Evolutionary conservation across 2,113 vertebrate species (phyloP).

Genomic region (Grammomys dolichurus): DNA sequence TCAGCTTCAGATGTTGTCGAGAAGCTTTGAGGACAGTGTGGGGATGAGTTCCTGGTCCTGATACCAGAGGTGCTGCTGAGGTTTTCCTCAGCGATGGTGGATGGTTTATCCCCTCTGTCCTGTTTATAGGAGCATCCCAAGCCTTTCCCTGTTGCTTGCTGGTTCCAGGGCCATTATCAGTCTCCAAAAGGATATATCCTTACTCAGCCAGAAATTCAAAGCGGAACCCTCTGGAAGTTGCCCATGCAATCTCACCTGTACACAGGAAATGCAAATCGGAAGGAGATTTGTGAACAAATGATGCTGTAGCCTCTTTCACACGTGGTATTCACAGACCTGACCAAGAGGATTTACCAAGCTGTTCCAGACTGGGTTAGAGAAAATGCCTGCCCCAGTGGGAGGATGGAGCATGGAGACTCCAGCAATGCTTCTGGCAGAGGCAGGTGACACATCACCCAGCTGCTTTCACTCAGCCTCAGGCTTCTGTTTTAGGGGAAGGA

Average conservation of each 20-base stretch:
- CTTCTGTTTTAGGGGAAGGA: background rate
- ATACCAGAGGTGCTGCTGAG: too few species aligned
- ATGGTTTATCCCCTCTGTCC: background rate
- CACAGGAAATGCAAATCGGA: conserved; percentile 9
- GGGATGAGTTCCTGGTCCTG: background rate
- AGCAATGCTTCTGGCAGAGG: too few species aligned
- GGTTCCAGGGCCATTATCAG: background rate
- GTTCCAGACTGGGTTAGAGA: background rate
- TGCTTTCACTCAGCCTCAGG: background rate
- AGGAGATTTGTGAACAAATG: background rate
- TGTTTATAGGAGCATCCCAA: accelerated
- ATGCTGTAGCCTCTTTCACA: background rate
- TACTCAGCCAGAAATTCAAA: conserved; percentile 11
- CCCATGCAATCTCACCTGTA: background rate
- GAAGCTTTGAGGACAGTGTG: background rate
- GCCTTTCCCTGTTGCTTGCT: background rate
- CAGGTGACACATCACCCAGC: accelerated
- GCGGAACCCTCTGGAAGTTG: background rate
- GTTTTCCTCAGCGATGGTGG: background rate
- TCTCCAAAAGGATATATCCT: background rate
- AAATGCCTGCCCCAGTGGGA: background rate
- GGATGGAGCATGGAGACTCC: background rate
- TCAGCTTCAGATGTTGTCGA: background rate
- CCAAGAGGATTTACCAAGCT: background rate
- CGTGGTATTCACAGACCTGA: background rate